phyloP scores from a whole-genome alignment of 2,113 vertebrate genomes.

The Gulo gulo region DNA sequence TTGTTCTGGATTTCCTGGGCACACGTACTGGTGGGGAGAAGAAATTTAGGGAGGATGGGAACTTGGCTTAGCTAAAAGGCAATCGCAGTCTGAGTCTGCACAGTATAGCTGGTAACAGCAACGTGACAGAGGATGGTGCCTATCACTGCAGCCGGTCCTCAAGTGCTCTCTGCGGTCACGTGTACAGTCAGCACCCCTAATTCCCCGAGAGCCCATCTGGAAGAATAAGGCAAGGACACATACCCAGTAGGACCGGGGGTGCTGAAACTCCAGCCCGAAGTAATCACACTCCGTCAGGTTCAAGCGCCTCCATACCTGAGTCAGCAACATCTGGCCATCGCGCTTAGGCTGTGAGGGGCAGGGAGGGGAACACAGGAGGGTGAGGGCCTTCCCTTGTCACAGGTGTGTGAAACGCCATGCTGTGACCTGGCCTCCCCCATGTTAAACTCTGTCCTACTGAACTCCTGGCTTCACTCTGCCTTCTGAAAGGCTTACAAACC shows the following conservation, averaged over 20 bases:
- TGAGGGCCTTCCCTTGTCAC: not conserved
- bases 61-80: not conserved
- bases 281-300: conserved; percentile 97
- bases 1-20: not conserved
- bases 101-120: not conserved
- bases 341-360: conserved; percentile 85
- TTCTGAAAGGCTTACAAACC: not conserved
- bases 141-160: not conserved
- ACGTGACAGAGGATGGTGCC: not conserved
- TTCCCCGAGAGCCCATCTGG: not conserved
- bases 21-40: not conserved
- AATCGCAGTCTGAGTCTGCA: rapidly evolving
- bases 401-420: not conserved
- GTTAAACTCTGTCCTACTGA: rapidly evolving
- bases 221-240: conserved; percentile 68
- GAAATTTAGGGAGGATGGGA: not conserved
- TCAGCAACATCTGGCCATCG: conserved; percentile 87
- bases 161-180: rapidly evolving
- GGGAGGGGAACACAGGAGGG: not conserved
- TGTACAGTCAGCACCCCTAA: rapidly evolving
- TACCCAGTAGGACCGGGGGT: conserved; percentile 93
- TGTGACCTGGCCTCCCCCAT: rapidly evolving
- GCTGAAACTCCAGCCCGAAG: conserved; percentile 97
- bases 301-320: conserved; percentile 89
- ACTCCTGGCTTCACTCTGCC: not conserved